A percentile compares a stretch with the other conserved stretches of the same genome.
Conservation (phyloP, 2,797 vertebrate genomes). For the Coracias cyanogaster region DNA sequence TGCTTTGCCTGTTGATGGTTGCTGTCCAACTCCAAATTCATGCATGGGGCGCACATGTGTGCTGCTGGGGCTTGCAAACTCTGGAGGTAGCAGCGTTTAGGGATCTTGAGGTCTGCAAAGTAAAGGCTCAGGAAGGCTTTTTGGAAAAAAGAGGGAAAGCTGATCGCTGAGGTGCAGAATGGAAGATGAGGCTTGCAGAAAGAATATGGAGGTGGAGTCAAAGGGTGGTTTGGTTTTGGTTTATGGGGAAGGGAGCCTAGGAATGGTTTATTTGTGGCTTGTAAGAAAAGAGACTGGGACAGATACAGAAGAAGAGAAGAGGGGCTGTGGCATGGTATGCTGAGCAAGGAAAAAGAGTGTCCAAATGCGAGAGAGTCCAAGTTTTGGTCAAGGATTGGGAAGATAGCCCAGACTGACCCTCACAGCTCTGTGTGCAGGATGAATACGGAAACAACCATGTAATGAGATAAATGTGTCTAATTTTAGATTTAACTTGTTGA, state of each 20-base stretch:
- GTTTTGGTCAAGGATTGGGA: not conserved
- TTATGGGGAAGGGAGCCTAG: not conserved
- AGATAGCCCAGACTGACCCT: not conserved
- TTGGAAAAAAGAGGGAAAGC: not conserved
- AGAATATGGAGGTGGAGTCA: not conserved
- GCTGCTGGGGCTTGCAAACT: not conserved
- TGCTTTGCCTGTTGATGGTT: not conserved
- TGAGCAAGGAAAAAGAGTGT: not conserved
- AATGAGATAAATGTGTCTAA: not conserved
- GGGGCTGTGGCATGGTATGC: not conserved
- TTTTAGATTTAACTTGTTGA: not conserved
- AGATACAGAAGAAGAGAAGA: not conserved
- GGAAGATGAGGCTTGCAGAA: not conserved
- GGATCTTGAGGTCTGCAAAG: not conserved
- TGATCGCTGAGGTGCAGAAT: not conserved
- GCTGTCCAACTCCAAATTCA: not conserved
- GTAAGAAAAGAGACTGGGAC: not conserved
- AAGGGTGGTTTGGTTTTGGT: not conserved
- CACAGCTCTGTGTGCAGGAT: not conserved
- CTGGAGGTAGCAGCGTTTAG: not conserved
- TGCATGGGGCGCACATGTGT: accelerated
- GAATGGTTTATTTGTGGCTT: not conserved
- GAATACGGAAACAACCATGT: not conserved
- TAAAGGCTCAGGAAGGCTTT: not conserved
- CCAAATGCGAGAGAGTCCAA: not conserved